Percentiles rank a stretch among this genome's conserved stretches.
phyloP scores from a whole-genome alignment of 2,113 vertebrate species.

The Oncorhynchus gorbuscha region DNA sequence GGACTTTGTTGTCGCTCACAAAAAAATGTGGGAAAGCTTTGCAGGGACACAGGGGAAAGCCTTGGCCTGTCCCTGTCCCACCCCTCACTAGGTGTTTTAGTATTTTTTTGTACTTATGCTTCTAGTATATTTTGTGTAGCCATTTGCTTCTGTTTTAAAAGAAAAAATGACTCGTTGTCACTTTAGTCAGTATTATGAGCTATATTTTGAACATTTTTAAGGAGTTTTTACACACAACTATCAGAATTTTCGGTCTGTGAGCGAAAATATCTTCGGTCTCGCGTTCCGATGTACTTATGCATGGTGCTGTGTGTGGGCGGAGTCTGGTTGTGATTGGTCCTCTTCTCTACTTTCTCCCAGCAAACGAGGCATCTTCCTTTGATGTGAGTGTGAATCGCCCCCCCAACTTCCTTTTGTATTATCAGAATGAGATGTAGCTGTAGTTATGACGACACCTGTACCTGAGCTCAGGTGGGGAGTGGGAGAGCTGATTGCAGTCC shows the following conservation, averaged over 20 bases:
- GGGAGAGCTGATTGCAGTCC: conserved; percentile 6
- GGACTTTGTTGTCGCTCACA: conserved; percentile 55
- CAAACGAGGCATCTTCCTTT: neutral
- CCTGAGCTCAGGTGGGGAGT: neutral
- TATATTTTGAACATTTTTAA: conserved; percentile 63
- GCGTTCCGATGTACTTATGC: conserved; percentile 38
- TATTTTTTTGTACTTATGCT: conserved; percentile 39
- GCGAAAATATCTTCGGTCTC: conserved; percentile 14
- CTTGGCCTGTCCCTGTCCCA: conserved; percentile 52
- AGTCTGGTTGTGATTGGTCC: conserved; percentile 35
- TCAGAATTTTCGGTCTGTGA: conserved; percentile 48
- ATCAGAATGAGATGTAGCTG: neutral
- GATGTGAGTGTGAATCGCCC: neutral
- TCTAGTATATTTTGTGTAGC: conserved; percentile 49
- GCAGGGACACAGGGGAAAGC: conserved; percentile 46
- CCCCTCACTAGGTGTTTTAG: conserved; percentile 63
- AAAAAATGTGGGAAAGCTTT: conserved; percentile 49
- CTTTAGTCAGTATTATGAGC: conserved; percentile 72
- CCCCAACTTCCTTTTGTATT: neutral
- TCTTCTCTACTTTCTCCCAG: conserved; percentile 9
- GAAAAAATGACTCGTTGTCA: conserved; percentile 56
- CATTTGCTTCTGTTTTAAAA: conserved; percentile 68
- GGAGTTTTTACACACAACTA: conserved; percentile 43
- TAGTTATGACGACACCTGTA: neutral
- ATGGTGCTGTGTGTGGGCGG: conserved; percentile 31